Percentiles rank a stretch among this genome's conserved stretches.
Conservation (phyloP, 2,113 vertebrate species). For the Gavia stellata region DNA sequence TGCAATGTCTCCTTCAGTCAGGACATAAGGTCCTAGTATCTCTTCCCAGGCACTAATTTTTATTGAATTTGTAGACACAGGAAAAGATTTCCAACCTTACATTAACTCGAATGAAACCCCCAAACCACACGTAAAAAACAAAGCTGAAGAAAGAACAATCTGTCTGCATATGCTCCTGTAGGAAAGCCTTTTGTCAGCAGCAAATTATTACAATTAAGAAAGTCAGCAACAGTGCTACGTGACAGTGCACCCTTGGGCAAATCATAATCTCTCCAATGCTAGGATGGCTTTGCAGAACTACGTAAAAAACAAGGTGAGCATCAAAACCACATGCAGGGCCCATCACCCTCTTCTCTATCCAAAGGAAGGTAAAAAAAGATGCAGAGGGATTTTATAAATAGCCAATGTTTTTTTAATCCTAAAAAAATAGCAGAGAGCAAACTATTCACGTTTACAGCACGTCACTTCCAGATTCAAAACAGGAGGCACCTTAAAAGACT, state of each 20-base stretch:
- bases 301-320: background rate
- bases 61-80: background rate
- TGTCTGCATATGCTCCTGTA: background rate
- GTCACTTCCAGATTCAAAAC: background rate
- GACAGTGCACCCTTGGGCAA: background rate
- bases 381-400: background rate
- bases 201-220: background rate
- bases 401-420: background rate
- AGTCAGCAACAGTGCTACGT: background rate
- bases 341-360: background rate
- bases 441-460: background rate
- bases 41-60: background rate
- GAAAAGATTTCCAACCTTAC: background rate
- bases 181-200: background rate
- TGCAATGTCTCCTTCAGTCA: accelerated
- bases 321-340: background rate
- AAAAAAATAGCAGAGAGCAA: background rate
- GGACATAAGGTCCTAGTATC: background rate
- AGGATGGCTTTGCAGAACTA: background rate
- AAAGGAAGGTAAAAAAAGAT: background rate
- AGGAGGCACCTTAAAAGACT: background rate
- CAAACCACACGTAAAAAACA: background rate
- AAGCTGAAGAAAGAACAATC: background rate
- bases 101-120: background rate
- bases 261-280: background rate